Base-by-base conservation (phyloP, 1,140 invertebrate species). In the Andricus grossulariae region DNA sequence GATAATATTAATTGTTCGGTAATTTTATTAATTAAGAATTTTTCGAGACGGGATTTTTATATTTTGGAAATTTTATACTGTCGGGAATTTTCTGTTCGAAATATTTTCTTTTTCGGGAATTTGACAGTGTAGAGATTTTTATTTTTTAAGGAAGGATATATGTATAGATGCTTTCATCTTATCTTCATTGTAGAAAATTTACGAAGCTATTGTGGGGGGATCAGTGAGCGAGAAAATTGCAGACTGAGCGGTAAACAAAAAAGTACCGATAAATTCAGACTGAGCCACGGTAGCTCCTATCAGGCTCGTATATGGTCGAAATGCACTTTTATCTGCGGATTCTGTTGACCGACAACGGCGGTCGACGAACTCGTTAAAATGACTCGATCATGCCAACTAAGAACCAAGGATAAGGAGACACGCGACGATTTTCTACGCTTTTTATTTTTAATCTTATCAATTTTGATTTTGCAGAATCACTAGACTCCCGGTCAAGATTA, bases 211-310 rank as follows among this genome's bases (percentile, higher is more conserved):
- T 45, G 60, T n/a, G 1, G 21, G 12, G 32, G 16, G 60, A 39
- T 66, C 15, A 66, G 32, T 8, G 60, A 66, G 39, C 60, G 60
- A n/a, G n/a, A 66, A 66, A 66, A 39, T 66, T 66, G 25, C 60
- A 66, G 60, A 45, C 60, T n/a, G 32, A 39, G 39, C 32, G 32
- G 60, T 66, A 66, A 66, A 66, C 21, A 66, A 66, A 66, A 66
- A 66, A 66, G 60, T 45, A n/a, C 60, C 60, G 60, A 66, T 66
- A 66, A 66, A 66, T 66, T 66, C 13, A 66, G 60, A 66, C 60
- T 66, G 21, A 39, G 32, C 32, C 60, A 66, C 25, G 25, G 60
- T 66, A 39, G 60, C 60, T 45, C 15, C 60, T 66, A 66, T 66
- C 60, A 66, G 32, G 13, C 32, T 66, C 39, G 60, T 66, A 45